These are phyloP conservation scores for Tupaia tana DNA, from an alignment of 2,113 vertebrate species.

Conservation along the genomic window DNA sequence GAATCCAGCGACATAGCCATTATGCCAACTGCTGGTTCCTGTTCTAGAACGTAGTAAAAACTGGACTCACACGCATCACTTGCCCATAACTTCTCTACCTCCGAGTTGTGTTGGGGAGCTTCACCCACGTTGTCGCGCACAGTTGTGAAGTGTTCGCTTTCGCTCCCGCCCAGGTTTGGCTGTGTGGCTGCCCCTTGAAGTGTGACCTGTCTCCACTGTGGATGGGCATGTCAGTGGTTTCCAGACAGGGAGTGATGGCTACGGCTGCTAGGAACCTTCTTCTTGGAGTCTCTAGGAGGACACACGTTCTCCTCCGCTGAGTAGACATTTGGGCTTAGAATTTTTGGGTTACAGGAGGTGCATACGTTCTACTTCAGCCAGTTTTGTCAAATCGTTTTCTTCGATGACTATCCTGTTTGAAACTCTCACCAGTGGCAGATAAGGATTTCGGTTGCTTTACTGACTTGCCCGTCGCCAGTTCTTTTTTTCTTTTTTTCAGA, in stretches of 20 bases:
- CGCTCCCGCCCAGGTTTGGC: accelerated
- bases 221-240: accelerated
- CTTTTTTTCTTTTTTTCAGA: not conserved
- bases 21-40: not conserved
- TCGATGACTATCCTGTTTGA: accelerated
- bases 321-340: not conserved
- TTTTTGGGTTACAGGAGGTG: not conserved
- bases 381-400: not conserved
- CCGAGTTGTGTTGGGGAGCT: not conserved
- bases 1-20: too few species aligned
- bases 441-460: not conserved
- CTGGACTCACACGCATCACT: accelerated
- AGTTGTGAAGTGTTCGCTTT: not conserved
- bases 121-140: accelerated
- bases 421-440: accelerated
- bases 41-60: not conserved
- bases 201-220: accelerated
- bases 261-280: accelerated
- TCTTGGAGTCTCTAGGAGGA: not conserved
- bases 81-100: not conserved
- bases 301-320: not conserved
- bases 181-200: accelerated
- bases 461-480: not conserved
- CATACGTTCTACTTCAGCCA: not conserved
- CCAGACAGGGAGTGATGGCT: accelerated